phyloP scores from a whole-genome alignment of 1,140 invertebrate genomes.

The Fopius arisanus region DNA sequence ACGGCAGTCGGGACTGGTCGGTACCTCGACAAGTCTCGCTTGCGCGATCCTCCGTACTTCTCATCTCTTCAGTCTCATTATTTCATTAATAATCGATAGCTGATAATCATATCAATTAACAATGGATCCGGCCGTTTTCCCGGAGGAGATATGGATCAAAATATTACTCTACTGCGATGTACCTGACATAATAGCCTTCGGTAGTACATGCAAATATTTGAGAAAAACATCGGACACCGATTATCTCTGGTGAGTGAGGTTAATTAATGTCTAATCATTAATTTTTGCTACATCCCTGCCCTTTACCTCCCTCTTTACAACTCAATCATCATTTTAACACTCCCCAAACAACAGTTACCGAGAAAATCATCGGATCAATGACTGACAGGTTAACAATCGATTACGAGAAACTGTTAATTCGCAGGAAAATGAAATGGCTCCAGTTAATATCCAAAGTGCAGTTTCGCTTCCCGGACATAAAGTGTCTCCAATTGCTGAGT shows the following conservation, averaged over 20 bases:
- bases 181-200: constrained; percentile 64
- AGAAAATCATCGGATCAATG: too few species aligned
- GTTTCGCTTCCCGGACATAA: constrained; percentile 61
- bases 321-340: not conserved
- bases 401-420: constrained; percentile 31
- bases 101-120: not conserved
- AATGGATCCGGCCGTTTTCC: constrained; percentile 64
- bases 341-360: too few species aligned
- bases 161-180: constrained; percentile 63
- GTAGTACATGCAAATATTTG: constrained; percentile 63
- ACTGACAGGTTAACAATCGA: too few species aligned
- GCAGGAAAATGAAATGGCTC: constrained; percentile 63
- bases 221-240: constrained; percentile 61
- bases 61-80: not conserved
- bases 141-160: constrained; percentile 65
- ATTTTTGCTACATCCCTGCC: not conserved
- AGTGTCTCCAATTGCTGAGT: constrained; percentile 57
- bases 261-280: constrained; percentile 36
- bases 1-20: too few species aligned
- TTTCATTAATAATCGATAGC: not conserved
- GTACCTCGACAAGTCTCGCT: too few species aligned
- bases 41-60: not conserved
- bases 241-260: constrained; percentile 62
- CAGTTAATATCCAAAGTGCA: constrained; percentile 59
- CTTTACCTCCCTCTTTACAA: not conserved